Conservation (phyloP, 2,888 invertebrate species). For the Drosophila silvestris region DNA sequence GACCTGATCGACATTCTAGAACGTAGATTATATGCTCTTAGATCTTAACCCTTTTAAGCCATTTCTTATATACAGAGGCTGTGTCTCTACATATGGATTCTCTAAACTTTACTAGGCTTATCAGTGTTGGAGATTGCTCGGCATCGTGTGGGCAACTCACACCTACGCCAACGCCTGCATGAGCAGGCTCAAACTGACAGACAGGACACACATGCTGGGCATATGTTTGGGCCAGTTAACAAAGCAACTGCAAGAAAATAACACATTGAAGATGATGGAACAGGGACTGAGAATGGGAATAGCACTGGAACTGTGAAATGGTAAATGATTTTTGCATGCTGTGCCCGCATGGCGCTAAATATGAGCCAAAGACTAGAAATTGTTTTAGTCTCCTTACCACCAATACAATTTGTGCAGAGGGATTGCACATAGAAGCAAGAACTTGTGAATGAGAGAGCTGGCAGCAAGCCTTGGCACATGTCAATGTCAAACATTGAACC, state of each 20-base stretch:
- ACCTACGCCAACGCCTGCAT: constrained; percentile 56
- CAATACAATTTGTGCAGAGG: constrained; percentile 2
- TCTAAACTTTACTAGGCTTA: background rate
- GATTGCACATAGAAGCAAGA: constrained; percentile 13
- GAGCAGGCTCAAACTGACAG: constrained; percentile 19
- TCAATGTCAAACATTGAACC: constrained; percentile 77
- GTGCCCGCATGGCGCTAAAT: constrained; percentile 74
- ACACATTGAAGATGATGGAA: constrained; percentile 19
- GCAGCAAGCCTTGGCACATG: constrained; percentile 66
- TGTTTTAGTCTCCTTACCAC: constrained; percentile 12
- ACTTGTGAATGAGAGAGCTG: constrained; percentile 3
- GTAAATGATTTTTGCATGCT: constrained; percentile 63
- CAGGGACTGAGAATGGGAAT: constrained; percentile 11
- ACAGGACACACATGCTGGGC: constrained; percentile 55
- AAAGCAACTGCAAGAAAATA: constrained; percentile 51
- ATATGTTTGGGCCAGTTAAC: constrained; percentile 58
- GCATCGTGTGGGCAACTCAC: constrained; percentile 33
- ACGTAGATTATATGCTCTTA: background rate
- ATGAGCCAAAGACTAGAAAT: constrained; percentile 31
- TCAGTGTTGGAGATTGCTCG: constrained; percentile 1
- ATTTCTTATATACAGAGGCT: background rate
- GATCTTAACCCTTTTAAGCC: background rate
- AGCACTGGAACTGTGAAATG: constrained; percentile 3
- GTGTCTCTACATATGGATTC: background rate
- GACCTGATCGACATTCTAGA: background rate